These are phyloP conservation scores for Bos javanicus DNA, from an alignment of 2,113 vertebrate genomes.

Conservation along the genomic window DNA sequence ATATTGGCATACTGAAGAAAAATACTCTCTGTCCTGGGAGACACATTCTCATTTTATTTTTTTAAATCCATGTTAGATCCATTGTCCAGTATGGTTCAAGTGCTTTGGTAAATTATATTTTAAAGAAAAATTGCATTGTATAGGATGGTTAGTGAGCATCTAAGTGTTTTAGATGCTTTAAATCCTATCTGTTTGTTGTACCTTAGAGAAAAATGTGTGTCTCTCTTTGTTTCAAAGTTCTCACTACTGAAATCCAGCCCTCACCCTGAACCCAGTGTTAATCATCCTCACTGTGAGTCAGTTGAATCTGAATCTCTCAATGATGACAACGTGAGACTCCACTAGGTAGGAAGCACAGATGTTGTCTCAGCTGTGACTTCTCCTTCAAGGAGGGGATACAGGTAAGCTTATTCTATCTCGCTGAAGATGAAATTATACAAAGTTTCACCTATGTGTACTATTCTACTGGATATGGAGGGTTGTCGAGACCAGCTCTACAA, in stretches of 20 bases:
- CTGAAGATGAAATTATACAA: background rate
- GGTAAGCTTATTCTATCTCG: background rate
- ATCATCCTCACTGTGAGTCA: background rate
- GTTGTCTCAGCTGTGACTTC: background rate
- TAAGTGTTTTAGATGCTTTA: background rate
- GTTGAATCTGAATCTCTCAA: background rate
- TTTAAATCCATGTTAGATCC: background rate
- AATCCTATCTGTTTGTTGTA: background rate
- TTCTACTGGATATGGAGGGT: background rate
- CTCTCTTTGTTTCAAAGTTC: background rate
- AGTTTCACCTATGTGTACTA: background rate
- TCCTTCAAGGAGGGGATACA: background rate
- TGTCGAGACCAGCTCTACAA: too few relatives aligned
- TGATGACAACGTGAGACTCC: background rate
- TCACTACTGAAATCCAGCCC: background rate
- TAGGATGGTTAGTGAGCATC: background rate
- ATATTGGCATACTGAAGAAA: background rate
- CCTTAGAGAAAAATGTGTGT: background rate
- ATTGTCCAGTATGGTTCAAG: background rate
- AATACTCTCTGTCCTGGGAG: background rate
- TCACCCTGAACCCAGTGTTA: background rate
- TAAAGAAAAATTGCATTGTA: background rate
- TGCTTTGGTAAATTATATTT: constrained; percentile 7
- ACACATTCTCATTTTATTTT: background rate
- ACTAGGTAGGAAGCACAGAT: background rate